phyloP scores from a whole-genome alignment of 2,113 vertebrate genomes.

The Hoplias malabaricus region DNA sequence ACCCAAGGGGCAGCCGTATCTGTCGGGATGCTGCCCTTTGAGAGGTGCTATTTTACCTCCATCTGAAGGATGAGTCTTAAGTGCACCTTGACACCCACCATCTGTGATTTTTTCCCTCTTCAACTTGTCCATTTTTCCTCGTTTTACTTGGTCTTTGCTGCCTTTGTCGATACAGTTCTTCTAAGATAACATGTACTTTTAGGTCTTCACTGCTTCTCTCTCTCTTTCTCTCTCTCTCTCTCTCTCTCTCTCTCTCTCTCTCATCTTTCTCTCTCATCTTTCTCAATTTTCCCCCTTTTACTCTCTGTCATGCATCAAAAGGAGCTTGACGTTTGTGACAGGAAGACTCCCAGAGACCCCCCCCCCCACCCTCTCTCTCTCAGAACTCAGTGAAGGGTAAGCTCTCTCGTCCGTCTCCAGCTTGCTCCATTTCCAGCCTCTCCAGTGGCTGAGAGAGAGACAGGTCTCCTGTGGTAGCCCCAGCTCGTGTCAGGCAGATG shows the following conservation, averaged over 20 bases:
- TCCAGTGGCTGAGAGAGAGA: constrained; percentile 66
- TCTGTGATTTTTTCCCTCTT: neutral
- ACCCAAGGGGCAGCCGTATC: neutral
- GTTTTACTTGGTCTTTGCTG: neutral
- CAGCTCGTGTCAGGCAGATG: constrained; percentile 70
- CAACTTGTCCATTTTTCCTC: constrained; percentile 6
- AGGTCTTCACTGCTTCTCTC: neutral
- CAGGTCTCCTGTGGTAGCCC: constrained; percentile 69
- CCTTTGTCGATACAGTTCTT: neutral
- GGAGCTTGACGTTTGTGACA: constrained; percentile 73
- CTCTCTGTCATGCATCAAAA: constrained; percentile 66
- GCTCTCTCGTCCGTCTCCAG: constrained; percentile 71
- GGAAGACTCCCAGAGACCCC: constrained; percentile 66
- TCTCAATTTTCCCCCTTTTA: constrained; percentile 30
- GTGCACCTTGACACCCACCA: constrained; percentile 31
- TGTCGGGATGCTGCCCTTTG: neutral
- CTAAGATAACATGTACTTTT: neutral
- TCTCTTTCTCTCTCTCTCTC: neutral
- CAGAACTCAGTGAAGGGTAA: constrained; percentile 44
- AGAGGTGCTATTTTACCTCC: constrained; percentile 32
- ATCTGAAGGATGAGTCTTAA: constrained; percentile 30
- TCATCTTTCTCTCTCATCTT: constrained; percentile 45
- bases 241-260: constrained; percentile 39
- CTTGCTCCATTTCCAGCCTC: constrained; percentile 73
- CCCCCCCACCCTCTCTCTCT: constrained; percentile 50